Base-by-base conservation (phyloP, 2,113 vertebrate genomes). In the Thalassarche chlororhynchos region DNA sequence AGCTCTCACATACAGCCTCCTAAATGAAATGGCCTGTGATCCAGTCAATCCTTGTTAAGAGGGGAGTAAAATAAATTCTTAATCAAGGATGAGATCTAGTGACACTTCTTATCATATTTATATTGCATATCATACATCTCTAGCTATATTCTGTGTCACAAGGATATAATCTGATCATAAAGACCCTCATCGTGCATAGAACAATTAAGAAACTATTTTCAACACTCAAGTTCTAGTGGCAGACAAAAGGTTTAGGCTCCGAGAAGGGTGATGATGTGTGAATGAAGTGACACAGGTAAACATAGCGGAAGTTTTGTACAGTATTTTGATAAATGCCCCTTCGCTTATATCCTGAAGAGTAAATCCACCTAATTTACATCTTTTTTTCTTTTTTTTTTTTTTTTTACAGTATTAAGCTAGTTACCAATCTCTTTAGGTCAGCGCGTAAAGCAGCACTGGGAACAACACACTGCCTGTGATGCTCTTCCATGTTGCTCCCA, bases 21-120 rank as follows among this genome's bases (percentile, higher is more conserved):
- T 96, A 96, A 98, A 97, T 97, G 96, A 97, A 98, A 98, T 95
- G 91, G 94, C 82, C 91, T 94, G 78, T 96, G 95, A 95, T 97
- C 81, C 85, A 92, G 96, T 97, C 96, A 98, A 94, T 96, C 89
- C 90, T 96, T 93, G 95, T 97, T 96, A 97, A 96, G 87, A 87
- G 87, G 82, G 86, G 68, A 91, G 83, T 83, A 89, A 95, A 97
- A 97, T 95, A 97, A 94, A 97, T 97, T 97, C 97, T 95, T 98
- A 97, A 97, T 97, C 93, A 97, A 95, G 87, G 85, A 94, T 90
- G 84, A 95, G 83, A 38, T 93, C 65, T 65, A 93, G 76, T 84
- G 93, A 91, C 91, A 87, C 44, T 81, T 96, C 79, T 92, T 95
- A 82, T 61, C 76, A 77, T 72, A 86, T 88, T 96, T 91, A 36